Evolutionary conservation across 1,140 invertebrate genomes (phyloP), one percentile per base, ranked within the genome.

Genomic region (Coboldia fuscipes): DNA sequence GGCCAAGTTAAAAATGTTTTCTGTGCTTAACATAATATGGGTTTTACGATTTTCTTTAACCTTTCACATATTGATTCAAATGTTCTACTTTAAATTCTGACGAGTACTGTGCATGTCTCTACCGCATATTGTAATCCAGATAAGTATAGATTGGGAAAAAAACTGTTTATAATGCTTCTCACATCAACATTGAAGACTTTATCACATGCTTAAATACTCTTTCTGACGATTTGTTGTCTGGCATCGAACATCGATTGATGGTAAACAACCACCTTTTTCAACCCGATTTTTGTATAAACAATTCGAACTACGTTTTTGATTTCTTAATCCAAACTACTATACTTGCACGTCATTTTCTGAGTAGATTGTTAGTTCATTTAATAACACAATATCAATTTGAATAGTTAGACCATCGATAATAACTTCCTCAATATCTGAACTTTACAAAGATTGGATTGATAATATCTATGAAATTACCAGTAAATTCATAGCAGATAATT

Each of bases 391-490:
- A 30, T 89, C 90, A 1, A 65, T 83, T 4, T 78, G 82, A 12
- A 88, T 97, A 39, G 75, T 96, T 0, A 57, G 90, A 41, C 90
- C 92, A 0, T 93, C 88, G 1, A 96, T 96, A 34, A 73, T 85
- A 2, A 78, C 76, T 3, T 75, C 72, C 0, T 72, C 79, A 0
- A 66, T 68, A 45, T 65, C 66, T 38, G 78, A 85, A 48, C 80
- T 79, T 0, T 74, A 66, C 47, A 75, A 76, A 0, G 86, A 89
- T 2, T 97, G 92, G 92, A 80, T 93, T 31, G 92, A 97, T 52
- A 96, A 93, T 45, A 65, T 85, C n/a, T 85, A 80, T 51, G 90
- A 89, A 14, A 69, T 72, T 2, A 72, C 67, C 12, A 69, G 70
- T 46, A n/a, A n/a, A 38, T 28, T 4, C 12, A 21, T 34, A n/a